Base-by-base conservation (phyloP, 2,797 vertebrate genomes). In the Steatocranus sp. region DNA sequence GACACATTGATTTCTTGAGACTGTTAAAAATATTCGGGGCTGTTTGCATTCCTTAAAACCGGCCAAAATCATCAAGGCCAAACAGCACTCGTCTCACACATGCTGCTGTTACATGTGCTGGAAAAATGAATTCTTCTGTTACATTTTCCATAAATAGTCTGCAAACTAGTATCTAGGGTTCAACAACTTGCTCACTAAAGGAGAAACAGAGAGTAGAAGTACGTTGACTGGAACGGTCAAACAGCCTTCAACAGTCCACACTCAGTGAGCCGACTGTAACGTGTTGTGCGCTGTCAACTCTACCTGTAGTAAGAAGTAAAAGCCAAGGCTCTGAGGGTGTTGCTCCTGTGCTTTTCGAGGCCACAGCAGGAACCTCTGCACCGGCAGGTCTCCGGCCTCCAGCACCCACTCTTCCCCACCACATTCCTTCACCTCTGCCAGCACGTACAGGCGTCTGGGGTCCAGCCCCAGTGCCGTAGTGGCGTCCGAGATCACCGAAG, bases 351-450 rank as follows among this genome's bases (percentile, higher is more conserved):
- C 98, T 66, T 97, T 97, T 3, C 99, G 96, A 0, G 99, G 99
- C 99, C 99, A 99, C 3, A 99, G 97, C 83, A 99, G 90, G 58
- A 99, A 97, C 81, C 99, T 96, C 89, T 99, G 99, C 6, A 98
- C 98, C 0, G 98, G 99, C 2, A 98, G 95, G 79, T 99, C 99
- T 7, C 96, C 97, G 3, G 96, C 94, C 58, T 99, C 99, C 41
- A 99, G 96, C 5, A 99, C 97, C 99, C 98, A 99, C 88, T 99
- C 98, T 88, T 99, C 99, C 17, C 99, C 99, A 0, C 99, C 99
- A 0, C 97, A 97, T 91, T 99, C 98, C 86, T 99, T 99, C 88
- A 99, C 99, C 92, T 99, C 98, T 51, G 98, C 98, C 2, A 99
- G 93, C 66, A 98, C 98, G 0, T 99, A 99, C 88, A 94, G 90